phyloP scores from a whole-genome alignment of 2,113 vertebrate genomes.

The Bos indicus region DNA sequence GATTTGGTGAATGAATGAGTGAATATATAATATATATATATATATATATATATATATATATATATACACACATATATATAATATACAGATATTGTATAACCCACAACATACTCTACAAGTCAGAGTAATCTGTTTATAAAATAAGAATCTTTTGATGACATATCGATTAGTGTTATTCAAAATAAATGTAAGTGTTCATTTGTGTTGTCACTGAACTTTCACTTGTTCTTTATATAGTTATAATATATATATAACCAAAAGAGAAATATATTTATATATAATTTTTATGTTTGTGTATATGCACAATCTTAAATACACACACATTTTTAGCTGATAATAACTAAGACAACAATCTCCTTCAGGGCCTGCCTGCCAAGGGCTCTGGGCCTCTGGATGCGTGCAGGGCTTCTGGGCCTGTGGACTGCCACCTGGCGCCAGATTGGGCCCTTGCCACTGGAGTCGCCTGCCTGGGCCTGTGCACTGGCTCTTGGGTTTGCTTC shows the following conservation, averaged over 20 bases:
- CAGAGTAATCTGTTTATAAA: neutral
- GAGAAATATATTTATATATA: neutral
- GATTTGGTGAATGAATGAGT: neutral
- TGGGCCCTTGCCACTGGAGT: neutral
- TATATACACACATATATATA: neutral
- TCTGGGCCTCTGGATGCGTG: neutral
- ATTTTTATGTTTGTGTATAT: neutral
- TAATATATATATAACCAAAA: neutral
- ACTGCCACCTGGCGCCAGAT: accelerated
- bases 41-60: neutral
- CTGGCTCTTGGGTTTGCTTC: neutral
- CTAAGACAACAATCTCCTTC: neutral
- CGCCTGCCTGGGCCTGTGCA: accelerated
- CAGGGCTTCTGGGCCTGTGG: neutral
- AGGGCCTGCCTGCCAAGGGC: accelerated
- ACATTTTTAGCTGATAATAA: neutral
- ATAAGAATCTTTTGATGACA: neutral
- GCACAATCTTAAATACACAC: neutral
- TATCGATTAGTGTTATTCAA: neutral
- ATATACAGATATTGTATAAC: neutral
- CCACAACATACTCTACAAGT: neutral
- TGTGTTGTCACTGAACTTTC: neutral
- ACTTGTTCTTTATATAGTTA: neutral
- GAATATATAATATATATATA: neutral
- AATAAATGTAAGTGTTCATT: neutral